Evolutionary conservation across 2,797 vertebrate genomes (phyloP).

Genomic region (Valencia hispanica): DNA sequence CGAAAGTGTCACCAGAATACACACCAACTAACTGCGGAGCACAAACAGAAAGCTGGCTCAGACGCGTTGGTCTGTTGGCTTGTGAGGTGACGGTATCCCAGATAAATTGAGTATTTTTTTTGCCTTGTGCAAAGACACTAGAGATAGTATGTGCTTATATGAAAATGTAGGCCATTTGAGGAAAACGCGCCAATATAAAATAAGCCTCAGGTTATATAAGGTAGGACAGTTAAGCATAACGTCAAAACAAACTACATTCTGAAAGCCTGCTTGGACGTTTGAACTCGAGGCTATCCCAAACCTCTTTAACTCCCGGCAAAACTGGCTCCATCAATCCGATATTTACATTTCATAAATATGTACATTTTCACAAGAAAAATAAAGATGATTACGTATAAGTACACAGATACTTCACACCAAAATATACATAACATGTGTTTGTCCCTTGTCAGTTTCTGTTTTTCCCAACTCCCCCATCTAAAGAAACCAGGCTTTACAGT

Average conservation of each 20-base stretch:
- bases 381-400: slow-evolving; percentile 80
- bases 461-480: not conserved
- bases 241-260: slow-evolving; percentile 69
- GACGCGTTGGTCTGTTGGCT: slow-evolving; percentile 3
- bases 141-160: slow-evolving; percentile 54
- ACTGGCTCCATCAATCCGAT: slow-evolving; percentile 61
- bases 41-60: slow-evolving; percentile 39
- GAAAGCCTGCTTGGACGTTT: slow-evolving; percentile 43
- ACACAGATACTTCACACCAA: slow-evolving; percentile 80
- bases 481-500: slow-evolving; percentile 39
- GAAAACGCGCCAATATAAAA: slow-evolving; percentile 26
- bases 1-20: slow-evolving; percentile 21
- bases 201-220: slow-evolving; percentile 33
- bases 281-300: slow-evolving; percentile 25
- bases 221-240: slow-evolving; percentile 42
- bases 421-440: slow-evolving; percentile 70
- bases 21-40: slow-evolving; percentile 16
- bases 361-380: slow-evolving; percentile 82
- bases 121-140: slow-evolving; percentile 46
- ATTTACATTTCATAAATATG: slow-evolving; percentile 84
- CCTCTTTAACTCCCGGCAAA: slow-evolving; percentile 39
- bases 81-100: slow-evolving; percentile 36
- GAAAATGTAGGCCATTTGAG: slow-evolving; percentile 30
- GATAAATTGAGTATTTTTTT: slow-evolving; percentile 44
- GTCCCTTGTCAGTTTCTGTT: slow-evolving; percentile 28